Conservation (phyloP, 1,140 invertebrate genomes). For the Zaprionus lachaisei region DNA sequence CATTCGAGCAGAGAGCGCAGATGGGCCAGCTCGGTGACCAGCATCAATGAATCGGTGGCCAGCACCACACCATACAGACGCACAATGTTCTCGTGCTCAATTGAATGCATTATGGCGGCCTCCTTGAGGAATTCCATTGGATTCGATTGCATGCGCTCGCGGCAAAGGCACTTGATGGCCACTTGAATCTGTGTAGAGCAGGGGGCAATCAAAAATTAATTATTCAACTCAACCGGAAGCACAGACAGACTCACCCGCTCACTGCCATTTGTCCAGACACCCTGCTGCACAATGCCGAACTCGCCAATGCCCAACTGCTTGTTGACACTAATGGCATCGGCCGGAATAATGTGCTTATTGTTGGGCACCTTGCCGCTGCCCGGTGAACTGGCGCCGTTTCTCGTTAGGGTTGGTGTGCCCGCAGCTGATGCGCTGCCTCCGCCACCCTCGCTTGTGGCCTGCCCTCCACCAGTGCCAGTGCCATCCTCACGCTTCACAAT, state of each 20-base stretch:
- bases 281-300: slow-evolving; percentile 99
- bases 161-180: slow-evolving; percentile 97
- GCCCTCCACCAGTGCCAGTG: slow-evolving; percentile 54
- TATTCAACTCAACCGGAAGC: slow-evolving; percentile 35
- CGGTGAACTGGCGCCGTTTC: slow-evolving; percentile 68
- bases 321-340: slow-evolving; percentile 96
- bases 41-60: slow-evolving; percentile 96
- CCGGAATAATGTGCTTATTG: slow-evolving; percentile 97
- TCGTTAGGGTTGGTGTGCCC: slow-evolving; percentile 53
- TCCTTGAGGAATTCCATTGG: slow-evolving; percentile 99
- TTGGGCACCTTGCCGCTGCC: slow-evolving; percentile 87
- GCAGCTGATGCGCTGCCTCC: slow-evolving; percentile 38
- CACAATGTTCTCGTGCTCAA: slow-evolving; percentile 98
- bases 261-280: slow-evolving; percentile 98
- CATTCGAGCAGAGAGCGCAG: slow-evolving; percentile 97
- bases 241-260: slow-evolving; percentile 89
- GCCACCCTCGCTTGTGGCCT: slow-evolving; percentile 75
- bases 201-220: slow-evolving; percentile 36
- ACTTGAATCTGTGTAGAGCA: slow-evolving; percentile 92
- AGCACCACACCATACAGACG: slow-evolving; percentile 98
- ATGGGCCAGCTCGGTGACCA: slow-evolving; percentile 98
- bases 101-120: slow-evolving; percentile 98
- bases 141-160: slow-evolving; percentile 97
- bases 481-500: slow-evolving; percentile 87
- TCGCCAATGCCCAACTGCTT: slow-evolving; percentile 98